These are phyloP conservation scores for Drosophila busckii DNA, from an alignment of 1,140 invertebrate species.

Conservation along the genomic window DNA sequence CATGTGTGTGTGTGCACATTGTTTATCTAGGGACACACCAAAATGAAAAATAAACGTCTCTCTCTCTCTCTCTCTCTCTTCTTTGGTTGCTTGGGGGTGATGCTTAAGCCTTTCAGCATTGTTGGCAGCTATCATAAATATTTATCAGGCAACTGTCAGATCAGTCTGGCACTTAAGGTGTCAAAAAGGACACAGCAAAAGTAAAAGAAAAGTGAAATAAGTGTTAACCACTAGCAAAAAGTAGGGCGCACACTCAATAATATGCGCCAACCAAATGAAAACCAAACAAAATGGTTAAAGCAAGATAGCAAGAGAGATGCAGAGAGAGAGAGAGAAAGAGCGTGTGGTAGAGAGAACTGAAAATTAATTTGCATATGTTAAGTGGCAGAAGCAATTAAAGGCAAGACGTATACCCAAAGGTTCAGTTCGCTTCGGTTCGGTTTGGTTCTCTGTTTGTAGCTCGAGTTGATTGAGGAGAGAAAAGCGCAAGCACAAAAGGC, in stretches of 20 bases:
- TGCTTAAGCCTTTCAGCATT: slow-evolving; percentile 9
- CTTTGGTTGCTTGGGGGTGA: slow-evolving; percentile 4
- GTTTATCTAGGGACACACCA: slow-evolving; percentile 40
- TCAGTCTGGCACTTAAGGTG: slow-evolving; percentile 51
- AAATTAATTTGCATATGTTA: slow-evolving; percentile 77
- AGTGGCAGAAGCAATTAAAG: slow-evolving; percentile 74
- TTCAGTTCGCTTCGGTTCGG: too few relatives aligned
- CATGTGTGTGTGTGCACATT: slow-evolving; percentile 38
- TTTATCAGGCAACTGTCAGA: slow-evolving; percentile 61
- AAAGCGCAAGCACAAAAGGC: slow-evolving; percentile 26
- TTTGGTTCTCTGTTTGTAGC: too few relatives aligned
- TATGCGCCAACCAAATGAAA: slow-evolving; percentile 16
- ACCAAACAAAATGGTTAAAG: background rate
- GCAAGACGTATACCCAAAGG: too few relatives aligned
- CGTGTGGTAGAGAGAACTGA: slow-evolving; percentile 32
- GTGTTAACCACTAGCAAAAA: slow-evolving; percentile 14
- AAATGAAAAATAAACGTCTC: slow-evolving; percentile 32
- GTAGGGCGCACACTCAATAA: slow-evolving; percentile 10
- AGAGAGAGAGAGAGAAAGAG: background rate
- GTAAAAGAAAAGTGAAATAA: slow-evolving; percentile 15
- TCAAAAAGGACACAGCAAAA: slow-evolving; percentile 19
- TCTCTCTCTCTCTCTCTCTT: background rate
- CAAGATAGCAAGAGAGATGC: background rate
- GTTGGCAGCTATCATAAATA: slow-evolving; percentile 59
- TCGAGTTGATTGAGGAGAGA: slow-evolving; percentile 69